Percentiles rank a stretch among this genome's conserved stretches.
Conservation (phyloP, 2,113 vertebrate genomes). For the Strix aluco region DNA sequence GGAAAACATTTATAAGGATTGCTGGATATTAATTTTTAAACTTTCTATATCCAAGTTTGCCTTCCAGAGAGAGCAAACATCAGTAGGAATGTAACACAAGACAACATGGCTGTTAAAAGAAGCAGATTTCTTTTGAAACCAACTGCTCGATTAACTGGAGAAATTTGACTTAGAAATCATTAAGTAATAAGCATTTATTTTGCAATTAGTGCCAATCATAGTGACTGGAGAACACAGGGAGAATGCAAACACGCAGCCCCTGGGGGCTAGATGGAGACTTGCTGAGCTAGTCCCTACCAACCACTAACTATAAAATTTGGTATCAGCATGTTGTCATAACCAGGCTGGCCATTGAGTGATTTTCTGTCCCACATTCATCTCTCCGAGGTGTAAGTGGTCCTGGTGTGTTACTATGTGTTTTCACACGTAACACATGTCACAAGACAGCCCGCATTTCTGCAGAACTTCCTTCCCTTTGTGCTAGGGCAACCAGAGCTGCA, state of each 20-base stretch:
- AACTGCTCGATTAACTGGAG: neutral
- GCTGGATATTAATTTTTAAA: neutral
- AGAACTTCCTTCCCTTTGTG: neutral
- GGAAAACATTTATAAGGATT: neutral
- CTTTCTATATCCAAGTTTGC: neutral
- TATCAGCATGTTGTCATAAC: neutral
- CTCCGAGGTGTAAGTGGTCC: neutral
- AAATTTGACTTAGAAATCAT: neutral
- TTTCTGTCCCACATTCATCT: neutral
- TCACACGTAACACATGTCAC: neutral
- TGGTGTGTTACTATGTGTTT: rapidly evolving
- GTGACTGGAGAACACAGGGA: neutral
- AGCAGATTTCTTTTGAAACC: neutral
- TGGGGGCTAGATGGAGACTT: neutral
- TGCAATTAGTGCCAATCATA: neutral
- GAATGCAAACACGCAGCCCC: neutral
- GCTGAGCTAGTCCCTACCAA: neutral
- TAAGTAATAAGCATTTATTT: neutral
- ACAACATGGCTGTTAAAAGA: neutral
- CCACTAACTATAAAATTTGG: neutral
- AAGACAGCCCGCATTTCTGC: neutral
- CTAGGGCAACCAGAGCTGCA: neutral
- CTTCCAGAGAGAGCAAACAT: neutral
- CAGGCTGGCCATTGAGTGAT: neutral
- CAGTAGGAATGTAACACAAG: neutral